Percentiles rank a stretch among this genome's conserved stretches.
Conservation (phyloP, 2,113 vertebrate species). For the Phalacrocorax brasilianus region DNA sequence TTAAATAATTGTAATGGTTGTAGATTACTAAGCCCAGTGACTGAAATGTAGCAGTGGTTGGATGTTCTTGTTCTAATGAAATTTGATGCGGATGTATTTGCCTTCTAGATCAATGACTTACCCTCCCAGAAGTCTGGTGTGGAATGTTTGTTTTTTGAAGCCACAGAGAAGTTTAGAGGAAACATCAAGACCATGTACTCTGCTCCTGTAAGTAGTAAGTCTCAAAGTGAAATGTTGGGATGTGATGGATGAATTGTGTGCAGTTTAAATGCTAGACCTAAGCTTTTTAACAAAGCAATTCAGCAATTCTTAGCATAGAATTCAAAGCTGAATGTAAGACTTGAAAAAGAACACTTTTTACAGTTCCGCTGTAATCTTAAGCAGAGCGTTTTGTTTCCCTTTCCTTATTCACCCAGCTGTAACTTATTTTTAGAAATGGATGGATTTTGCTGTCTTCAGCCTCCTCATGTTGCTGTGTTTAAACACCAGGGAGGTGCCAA, state of each 20-base stretch:
- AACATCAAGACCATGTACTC: conserved; percentile 97
- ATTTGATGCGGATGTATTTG: background rate
- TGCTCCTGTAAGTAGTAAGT: conserved; percentile 81
- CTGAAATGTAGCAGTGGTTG: background rate
- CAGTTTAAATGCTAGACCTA: background rate
- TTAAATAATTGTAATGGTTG: background rate
- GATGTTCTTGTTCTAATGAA: background rate
- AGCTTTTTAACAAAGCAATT: background rate
- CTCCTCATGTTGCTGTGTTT: background rate
- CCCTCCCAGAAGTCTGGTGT: conserved; percentile 86
- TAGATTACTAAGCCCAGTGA: background rate
- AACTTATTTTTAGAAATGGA: conserved; percentile 1
- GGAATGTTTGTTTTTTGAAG: conserved; percentile 89
- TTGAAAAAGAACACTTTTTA: background rate
- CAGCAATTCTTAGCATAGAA: background rate
- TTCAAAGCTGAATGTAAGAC: background rate
- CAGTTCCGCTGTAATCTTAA: background rate
- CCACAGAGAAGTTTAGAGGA: conserved; percentile 91
- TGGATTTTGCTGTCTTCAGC: conserved; percentile 7
- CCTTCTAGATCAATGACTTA: conserved; percentile 89
- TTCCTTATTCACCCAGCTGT: background rate
- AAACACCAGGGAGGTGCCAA: background rate
- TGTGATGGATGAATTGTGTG: background rate
- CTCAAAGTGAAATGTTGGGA: background rate
- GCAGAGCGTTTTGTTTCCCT: background rate